A percentile compares a stretch with the other conserved stretches of the same genome.
These are phyloP conservation scores for Ricordea florida DNA, from an alignment of 92 coral and sea anemone species.

Conservation along the genomic window DNA sequence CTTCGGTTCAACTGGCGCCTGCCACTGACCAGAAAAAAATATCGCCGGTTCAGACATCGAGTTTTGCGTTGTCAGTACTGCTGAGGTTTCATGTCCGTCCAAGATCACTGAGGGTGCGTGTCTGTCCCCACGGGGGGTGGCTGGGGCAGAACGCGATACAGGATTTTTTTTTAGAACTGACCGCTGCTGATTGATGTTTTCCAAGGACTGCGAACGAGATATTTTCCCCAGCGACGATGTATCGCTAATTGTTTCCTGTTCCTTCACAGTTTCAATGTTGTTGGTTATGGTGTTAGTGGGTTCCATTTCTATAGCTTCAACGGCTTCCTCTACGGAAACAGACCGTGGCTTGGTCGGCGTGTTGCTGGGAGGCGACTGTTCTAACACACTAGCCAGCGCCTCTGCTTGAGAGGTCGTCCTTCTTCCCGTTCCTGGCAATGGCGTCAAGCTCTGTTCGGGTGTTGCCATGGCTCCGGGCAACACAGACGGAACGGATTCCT, in stretches of 20 bases:
- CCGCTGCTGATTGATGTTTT: constrained; percentile 25
- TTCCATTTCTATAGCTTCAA: constrained; percentile 77
- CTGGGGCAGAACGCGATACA: constrained; percentile 89
- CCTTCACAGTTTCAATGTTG: constrained; percentile 29
- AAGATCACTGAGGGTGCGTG: constrained; percentile 76
- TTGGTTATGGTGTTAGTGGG: constrained; percentile 27
- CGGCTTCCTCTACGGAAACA: constrained; percentile 73
- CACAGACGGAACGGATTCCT: constrained; percentile 1
- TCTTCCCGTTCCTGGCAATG: constrained; percentile 56
- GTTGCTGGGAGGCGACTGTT: constrained; percentile 72
- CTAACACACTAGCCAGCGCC: constrained; percentile 92
- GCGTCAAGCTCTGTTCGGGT: constrained; percentile 84
- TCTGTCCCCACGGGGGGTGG: constrained; percentile 97
- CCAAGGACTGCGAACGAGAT: constrained; percentile 71
- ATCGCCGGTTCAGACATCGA: constrained; percentile 95
- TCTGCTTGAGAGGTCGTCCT: constrained; percentile 93
- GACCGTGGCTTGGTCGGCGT: constrained; percentile 32
- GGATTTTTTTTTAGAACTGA: constrained; percentile 1
- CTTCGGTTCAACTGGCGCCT: constrained; percentile 2
- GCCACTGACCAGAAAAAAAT: constrained; percentile 50
- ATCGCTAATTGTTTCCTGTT: constrained; percentile 22
- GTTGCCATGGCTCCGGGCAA: constrained; percentile 67
- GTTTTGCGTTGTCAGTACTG: constrained; percentile 50
- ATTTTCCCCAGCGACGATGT: constrained; percentile 54
- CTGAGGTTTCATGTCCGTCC: constrained; percentile 54